Evolutionary conservation across 1,140 invertebrate genomes (phyloP), one percentile per base, ranked within the genome.

Genomic region (Mizuhopecten yessoensis): DNA sequence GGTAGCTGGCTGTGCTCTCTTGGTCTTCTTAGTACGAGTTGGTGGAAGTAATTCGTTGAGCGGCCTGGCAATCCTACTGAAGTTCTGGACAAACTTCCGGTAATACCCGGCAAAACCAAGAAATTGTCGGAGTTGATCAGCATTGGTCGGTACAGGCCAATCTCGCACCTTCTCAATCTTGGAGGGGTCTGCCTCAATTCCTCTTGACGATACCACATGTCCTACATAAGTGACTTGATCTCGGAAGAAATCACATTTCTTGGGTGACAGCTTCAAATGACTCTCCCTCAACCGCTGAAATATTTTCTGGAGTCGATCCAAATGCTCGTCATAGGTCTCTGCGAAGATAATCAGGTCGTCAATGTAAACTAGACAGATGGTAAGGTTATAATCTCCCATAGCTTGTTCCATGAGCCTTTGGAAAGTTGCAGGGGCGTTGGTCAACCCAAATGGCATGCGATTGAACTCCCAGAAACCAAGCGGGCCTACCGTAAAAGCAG

Each of bases 251-350:
- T 96, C 89, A 34, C 93, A 96, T 94, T 97, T 97, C 90, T 95
- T 88, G 0, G 96, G 92, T 33, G 96, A 96, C 2, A 97, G 94
- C 10, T 96, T 97, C 9, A 97, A 92, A 33, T 95, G 95, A 9
- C 96, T 95, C 75, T 93, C 89, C 42, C 89, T 90, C 10, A 97
- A 91, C 42, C 95, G 92, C 29, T 95, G 87, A 11, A 97, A 94
- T 10, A 97, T 93, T 33, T 96, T n/a, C n/a, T n/a, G n/a, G n/a
- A n/a, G n/a, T n/a, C n/a, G 86, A n/a, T 91, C 87, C 0, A 97
- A 86, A 92, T 97, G 97, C 20, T 96, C 94, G 5, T 97, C 95
- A 39, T 5, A 39, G 5, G 36, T 39, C n/a, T 7, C 36, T 39
- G 93, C 94, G 33, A 95, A 95, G 15, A 90, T 75, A 15, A 90